A percentile compares a stretch with the other conserved stretches of the same genome.
These are phyloP conservation scores for Glossophaga mutica DNA, from an alignment of 2,797 vertebrate genomes.

Conservation along the genomic window DNA sequence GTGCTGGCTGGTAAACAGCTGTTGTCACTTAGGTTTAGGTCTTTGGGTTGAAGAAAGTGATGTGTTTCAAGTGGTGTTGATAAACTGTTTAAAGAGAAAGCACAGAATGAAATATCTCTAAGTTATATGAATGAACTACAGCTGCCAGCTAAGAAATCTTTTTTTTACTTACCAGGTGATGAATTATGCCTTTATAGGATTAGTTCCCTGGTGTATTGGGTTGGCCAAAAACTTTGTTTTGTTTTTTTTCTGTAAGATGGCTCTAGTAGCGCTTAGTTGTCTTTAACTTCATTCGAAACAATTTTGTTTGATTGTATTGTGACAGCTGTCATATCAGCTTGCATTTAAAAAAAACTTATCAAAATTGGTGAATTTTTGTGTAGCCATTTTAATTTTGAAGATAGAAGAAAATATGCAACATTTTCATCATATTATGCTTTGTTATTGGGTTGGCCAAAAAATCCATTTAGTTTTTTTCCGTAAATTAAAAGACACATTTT, in stretches of 20 bases:
- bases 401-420: background rate
- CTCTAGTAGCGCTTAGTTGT: background rate
- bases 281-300: background rate
- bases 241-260: background rate
- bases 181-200: background rate
- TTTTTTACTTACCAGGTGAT: background rate
- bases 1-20: background rate
- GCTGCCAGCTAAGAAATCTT: background rate
- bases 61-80: background rate
- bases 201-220: background rate
- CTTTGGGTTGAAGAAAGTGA: background rate
- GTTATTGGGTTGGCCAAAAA: background rate
- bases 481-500: background rate
- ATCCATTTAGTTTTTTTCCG: background rate
- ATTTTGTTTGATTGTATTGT: background rate
- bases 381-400: background rate
- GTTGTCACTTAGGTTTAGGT: background rate
- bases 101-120: background rate
- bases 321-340: background rate
- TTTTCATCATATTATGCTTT: background rate
- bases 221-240: background rate
- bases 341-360: background rate
- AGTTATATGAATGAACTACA: background rate
- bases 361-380: background rate
- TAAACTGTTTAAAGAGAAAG: background rate